A percentile compares a stretch with the other conserved stretches of the same genome.
phyloP scores from a whole-genome alignment of 2,888 invertebrate genomes.

The Polietes domitor region DNA sequence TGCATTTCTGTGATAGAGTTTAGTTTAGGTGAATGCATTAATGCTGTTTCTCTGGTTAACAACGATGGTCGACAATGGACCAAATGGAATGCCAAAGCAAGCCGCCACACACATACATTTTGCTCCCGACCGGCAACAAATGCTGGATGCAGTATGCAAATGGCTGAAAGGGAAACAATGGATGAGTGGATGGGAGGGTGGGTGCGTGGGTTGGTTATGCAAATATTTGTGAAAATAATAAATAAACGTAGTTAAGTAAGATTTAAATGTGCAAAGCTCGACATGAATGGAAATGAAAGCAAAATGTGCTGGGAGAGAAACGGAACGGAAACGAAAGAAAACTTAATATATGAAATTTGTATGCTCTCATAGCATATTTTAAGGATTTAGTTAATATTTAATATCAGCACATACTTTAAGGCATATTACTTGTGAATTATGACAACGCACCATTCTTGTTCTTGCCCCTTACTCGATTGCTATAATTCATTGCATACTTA shows the following conservation, averaged over 20 bases:
- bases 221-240: conserved; percentile 62
- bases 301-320: neutral
- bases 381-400: conserved; percentile 63
- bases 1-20: neutral
- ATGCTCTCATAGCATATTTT: conserved; percentile 34
- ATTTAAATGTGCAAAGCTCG: conserved; percentile 8
- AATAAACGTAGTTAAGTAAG: conserved; percentile 18
- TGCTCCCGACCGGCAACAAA: neutral
- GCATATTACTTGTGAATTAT: conserved; percentile 5
- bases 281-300: neutral
- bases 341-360: conserved; percentile 38
- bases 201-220: too few species aligned
- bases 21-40: conserved; percentile 23
- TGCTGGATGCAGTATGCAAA: neutral
- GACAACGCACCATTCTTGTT: neutral
- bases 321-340: conserved; percentile 3
- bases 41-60: conserved; percentile 7
- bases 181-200: too few species aligned
- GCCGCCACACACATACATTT: neutral
- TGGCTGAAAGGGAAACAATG: conserved; percentile 7
- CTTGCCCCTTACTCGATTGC: neutral
- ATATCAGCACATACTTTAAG: conserved; percentile 43
- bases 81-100: neutral
- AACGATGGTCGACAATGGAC: neutral
- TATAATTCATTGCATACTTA: neutral